These are phyloP conservation scores for Eudiplozoon nipponicum DNA, from an alignment of 2,888 invertebrate species.

Conservation along the genomic window DNA sequence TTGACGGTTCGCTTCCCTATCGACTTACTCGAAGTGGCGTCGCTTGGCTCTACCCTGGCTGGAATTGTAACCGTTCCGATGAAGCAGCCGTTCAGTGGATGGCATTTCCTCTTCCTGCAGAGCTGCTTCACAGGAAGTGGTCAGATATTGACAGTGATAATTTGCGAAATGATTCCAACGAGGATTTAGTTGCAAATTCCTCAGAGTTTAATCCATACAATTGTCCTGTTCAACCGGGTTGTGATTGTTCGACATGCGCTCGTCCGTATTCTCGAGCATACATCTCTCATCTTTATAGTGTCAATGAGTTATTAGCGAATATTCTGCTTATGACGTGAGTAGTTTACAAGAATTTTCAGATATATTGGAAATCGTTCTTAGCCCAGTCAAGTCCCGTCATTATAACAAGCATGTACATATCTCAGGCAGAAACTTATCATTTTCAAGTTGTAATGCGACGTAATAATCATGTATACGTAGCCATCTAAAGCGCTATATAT, in stretches of 20 bases:
- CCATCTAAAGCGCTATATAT: no score
- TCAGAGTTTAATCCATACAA: neutral
- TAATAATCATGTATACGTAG: no score
- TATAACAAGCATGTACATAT: no score
- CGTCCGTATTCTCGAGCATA: neutral
- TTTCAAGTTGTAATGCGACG: no score
- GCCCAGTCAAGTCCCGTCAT: no score
- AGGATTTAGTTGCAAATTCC: neutral
- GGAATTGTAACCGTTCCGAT: neutral
- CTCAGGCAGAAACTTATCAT: no score
- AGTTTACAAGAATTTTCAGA: no score
- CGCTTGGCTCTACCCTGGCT: neutral
- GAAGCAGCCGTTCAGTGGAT: neutral
- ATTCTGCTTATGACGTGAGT: constrained; percentile 3
- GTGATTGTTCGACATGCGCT: neutral
- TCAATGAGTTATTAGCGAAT: neutral
- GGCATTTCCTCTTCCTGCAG: no score
- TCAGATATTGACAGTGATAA: no score
- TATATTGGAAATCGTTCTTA: no score
- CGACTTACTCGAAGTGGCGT: neutral
- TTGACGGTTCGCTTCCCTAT: constrained; percentile 4
- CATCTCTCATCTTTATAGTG: neutral
- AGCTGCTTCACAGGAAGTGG: no score
- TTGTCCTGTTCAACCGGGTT: neutral
- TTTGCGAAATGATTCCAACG: neutral